Percentiles rank a stretch among this genome's conserved stretches.
Evolutionary conservation across 2,888 invertebrate genomes (phyloP).

Genomic region (Rotaria sp.): DNA sequence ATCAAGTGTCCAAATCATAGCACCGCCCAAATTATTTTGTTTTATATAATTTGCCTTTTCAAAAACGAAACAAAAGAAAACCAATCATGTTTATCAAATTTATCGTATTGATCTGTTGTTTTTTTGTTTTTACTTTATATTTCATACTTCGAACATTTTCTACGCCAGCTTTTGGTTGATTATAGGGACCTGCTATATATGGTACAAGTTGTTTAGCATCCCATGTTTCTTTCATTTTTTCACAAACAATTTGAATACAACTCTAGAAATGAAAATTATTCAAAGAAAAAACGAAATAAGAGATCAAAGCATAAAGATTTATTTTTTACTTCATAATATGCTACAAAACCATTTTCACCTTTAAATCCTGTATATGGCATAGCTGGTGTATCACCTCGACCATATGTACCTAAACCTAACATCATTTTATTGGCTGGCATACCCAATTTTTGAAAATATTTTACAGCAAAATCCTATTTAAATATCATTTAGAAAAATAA

Average conservation of each 20-base stretch:
- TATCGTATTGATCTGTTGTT: too few relatives aligned
- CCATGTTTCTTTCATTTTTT: slow-evolving; percentile 43
- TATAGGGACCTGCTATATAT: slow-evolving; percentile 41
- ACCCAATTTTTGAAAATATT: slow-evolving; percentile 40
- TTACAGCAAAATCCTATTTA: slow-evolving; percentile 39
- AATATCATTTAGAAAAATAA: not conserved
- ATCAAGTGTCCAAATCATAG: slow-evolving; percentile 72
- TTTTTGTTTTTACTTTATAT: not conserved
- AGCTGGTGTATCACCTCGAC: slow-evolving; percentile 41
- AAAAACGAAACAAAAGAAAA: too few relatives aligned
- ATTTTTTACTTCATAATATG: slow-evolving; percentile 69
- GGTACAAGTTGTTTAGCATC: slow-evolving; percentile 56
- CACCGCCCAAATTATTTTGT: slow-evolving; percentile 76
- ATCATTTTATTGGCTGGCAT: slow-evolving; percentile 40
- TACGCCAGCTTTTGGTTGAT: slow-evolving; percentile 41
- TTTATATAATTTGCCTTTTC: slow-evolving; percentile 70
- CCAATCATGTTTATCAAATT: too few relatives aligned
- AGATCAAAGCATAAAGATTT: slow-evolving; percentile 58
- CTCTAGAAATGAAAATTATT: not conserved
- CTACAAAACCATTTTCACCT: slow-evolving; percentile 78
- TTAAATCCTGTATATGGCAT: slow-evolving; percentile 37
- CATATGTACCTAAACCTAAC: slow-evolving; percentile 41
- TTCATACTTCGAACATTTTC: slow-evolving; percentile 41
- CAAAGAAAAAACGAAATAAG: not conserved
- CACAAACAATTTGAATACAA: slow-evolving; percentile 41